Conservation (phyloP, 1,140 invertebrate species). For the Leptinotarsa lineolata region DNA sequence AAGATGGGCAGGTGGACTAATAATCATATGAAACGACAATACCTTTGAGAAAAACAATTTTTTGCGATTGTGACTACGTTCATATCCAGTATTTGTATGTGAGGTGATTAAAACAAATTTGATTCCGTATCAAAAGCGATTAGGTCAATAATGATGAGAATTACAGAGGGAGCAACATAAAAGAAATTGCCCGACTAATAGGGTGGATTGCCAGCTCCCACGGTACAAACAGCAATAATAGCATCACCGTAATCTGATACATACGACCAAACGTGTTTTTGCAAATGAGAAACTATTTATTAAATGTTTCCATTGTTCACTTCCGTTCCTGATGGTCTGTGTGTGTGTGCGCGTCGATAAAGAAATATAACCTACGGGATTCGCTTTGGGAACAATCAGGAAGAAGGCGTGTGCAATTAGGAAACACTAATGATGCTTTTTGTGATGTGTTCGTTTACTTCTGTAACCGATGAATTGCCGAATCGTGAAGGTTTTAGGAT, state of each 20-base stretch:
- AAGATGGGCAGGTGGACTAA: background rate
- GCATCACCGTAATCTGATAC: slow-evolving; percentile 44
- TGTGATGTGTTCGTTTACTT: background rate
- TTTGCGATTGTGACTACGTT: background rate
- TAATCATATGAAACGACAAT: background rate
- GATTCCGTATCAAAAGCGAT: background rate
- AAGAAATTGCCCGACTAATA: slow-evolving; percentile 31
- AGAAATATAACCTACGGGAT: slow-evolving; percentile 19
- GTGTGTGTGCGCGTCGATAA: slow-evolving; percentile 25
- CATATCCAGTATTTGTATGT: background rate
- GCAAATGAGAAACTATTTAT: slow-evolving; percentile 51
- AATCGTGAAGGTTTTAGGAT: too few species aligned
- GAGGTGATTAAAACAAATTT: slow-evolving; percentile 1
- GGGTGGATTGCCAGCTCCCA: slow-evolving; percentile 42
- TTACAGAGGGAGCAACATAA: slow-evolving; percentile 36
- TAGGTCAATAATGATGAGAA: slow-evolving; percentile 36
- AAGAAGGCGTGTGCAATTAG: slow-evolving; percentile 20
- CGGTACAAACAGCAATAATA: slow-evolving; percentile 47
- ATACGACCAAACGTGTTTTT: slow-evolving; percentile 46
- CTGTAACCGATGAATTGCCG: too few species aligned
- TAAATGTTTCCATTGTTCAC: slow-evolving; percentile 33
- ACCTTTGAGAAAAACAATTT: background rate
- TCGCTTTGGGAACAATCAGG: slow-evolving; percentile 16
- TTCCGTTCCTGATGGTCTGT: slow-evolving; percentile 22
- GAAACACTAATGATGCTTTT: slow-evolving; percentile 18